A percentile compares a stretch with the other conserved stretches of the same genome.
Conservation (phyloP, 92 coral and sea anemone genomes). For the Porites lobata region DNA sequence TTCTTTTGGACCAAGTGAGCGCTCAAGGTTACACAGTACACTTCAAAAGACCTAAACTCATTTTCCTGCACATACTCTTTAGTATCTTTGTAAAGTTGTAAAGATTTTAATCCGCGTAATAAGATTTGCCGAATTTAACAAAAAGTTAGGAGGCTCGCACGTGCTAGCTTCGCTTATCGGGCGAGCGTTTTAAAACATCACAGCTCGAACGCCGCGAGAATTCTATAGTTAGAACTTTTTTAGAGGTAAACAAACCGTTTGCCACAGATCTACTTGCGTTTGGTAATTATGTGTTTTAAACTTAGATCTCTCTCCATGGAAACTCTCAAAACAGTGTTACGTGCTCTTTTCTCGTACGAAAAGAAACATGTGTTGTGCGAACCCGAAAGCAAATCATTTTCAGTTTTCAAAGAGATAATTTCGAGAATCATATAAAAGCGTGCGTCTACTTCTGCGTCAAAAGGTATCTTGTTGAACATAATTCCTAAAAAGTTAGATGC, state of each 20-base stretch:
- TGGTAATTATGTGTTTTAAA: slow-evolving; percentile 25
- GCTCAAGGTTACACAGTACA: too few species aligned
- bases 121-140: neutral
- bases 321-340: too few species aligned
- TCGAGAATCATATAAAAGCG: too few species aligned
- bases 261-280: slow-evolving; percentile 22
- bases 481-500: too few species aligned
- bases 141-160: neutral
- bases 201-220: slow-evolving; percentile 37
- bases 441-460: too few species aligned
- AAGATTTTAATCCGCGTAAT: neutral
- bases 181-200: slow-evolving; percentile 19
- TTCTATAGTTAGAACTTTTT: slow-evolving; percentile 31
- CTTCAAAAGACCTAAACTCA: neutral
- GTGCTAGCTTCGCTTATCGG: neutral
- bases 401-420: too few species aligned
- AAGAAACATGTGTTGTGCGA: too few species aligned
- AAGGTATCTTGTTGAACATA: too few species aligned
- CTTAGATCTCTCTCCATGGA: too few species aligned
- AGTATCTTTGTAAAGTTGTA: slow-evolving; percentile 16
- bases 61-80: neutral
- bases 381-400: too few species aligned
- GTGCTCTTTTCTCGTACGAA: too few species aligned
- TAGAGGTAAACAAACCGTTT: slow-evolving; percentile 25
- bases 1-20: too few species aligned